Evolutionary conservation across 2,888 invertebrate species (phyloP).

Genomic region (Zhuqinia jingwanae): DNA sequence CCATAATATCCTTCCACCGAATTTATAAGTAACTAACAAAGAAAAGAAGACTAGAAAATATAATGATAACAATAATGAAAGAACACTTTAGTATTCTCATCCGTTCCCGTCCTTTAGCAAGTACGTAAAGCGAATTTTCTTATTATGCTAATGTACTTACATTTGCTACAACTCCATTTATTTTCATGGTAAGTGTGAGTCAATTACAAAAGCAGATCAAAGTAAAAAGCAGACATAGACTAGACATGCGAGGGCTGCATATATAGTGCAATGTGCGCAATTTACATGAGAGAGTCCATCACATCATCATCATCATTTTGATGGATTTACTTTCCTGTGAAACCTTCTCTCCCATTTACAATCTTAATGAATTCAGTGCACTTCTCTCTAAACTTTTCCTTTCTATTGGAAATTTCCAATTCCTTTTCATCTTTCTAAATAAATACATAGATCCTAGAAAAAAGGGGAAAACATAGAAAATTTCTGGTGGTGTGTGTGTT

Average conservation of each 20-base stretch:
- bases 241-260: no score
- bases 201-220: slow-evolving; percentile 33
- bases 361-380: background rate
- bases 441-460: background rate
- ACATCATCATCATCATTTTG: no score
- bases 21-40: no score
- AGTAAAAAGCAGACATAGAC: slow-evolving; percentile 6
- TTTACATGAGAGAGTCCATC: no score
- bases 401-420: background rate
- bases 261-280: no score
- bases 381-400: background rate
- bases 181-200: no score
- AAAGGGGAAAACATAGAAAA: background rate
- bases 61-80: background rate
- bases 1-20: no score
- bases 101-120: background rate
- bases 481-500: no score
- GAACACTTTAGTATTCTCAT: background rate
- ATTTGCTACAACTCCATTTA: slow-evolving; percentile 14
- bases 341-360: no score
- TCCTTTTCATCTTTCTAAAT: slow-evolving; percentile 17
- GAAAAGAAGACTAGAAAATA: no score
- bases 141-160: slow-evolving; percentile 22
- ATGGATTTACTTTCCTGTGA: no score
- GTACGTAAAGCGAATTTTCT: background rate